Percentiles rank a stretch among this genome's conserved stretches.
Evolutionary conservation across 2,888 invertebrate species (phyloP).

Genomic region (Mystacides longicornis): DNA sequence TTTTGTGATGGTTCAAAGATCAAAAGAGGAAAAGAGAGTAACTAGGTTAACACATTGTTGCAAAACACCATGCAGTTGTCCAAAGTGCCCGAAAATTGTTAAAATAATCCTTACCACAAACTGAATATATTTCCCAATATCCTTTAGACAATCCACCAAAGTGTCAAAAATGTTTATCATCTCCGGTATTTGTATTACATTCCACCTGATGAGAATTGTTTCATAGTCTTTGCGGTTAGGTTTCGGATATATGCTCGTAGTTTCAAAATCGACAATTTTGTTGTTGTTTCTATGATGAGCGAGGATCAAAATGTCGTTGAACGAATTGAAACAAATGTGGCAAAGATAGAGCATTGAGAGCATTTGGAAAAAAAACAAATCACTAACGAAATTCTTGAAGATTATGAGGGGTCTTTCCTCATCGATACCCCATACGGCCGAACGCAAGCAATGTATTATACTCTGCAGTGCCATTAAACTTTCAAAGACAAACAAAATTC

Average conservation of each 20-base stretch:
- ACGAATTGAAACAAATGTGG: not conserved
- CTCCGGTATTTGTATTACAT: not conserved
- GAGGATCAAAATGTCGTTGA: not conserved
- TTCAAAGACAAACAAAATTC: too few relatives aligned
- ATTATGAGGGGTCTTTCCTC: not conserved
- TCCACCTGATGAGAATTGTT: not conserved
- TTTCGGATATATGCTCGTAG: not conserved
- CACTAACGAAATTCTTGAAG: not conserved
- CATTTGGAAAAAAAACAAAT: not conserved
- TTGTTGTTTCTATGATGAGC: not conserved
- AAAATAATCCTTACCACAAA: too few relatives aligned
- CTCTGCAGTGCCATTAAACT: too few relatives aligned
- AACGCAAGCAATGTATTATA: too few relatives aligned
- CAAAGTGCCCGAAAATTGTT: too few relatives aligned
- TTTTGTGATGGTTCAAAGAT: too few relatives aligned
- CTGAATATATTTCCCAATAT: too few relatives aligned
- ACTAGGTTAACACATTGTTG: too few relatives aligned
- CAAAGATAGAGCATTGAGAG: not conserved
- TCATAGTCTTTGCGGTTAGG: not conserved
- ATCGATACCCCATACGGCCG: not conserved
- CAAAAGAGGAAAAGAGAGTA: too few relatives aligned
- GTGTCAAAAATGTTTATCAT: not conserved
- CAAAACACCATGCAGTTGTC: too few relatives aligned
- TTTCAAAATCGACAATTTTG: not conserved
- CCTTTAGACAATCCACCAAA: not conserved